Conservation (phyloP, 2,888 invertebrate genomes). For the Tenthredo livida region DNA sequence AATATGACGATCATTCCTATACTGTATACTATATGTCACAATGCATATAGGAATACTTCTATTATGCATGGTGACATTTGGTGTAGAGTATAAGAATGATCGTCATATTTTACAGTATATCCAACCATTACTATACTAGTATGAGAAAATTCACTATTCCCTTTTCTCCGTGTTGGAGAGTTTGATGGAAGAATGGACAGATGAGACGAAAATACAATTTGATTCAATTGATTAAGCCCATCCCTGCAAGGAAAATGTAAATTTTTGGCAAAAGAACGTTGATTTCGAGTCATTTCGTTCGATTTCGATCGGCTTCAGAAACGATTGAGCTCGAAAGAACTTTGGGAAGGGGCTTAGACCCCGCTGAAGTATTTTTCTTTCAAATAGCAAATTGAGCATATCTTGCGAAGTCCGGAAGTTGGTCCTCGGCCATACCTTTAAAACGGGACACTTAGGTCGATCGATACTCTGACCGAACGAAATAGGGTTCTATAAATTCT, state of each 20-base stretch:
- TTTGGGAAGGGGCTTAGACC: too few relatives aligned
- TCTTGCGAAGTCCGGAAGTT: background rate
- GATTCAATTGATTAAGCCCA: background rate
- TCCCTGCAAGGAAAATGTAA: background rate
- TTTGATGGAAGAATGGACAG: background rate
- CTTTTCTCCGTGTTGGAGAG: too few relatives aligned
- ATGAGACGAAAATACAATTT: background rate
- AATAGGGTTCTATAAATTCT: background rate
- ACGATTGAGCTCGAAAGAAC: background rate
- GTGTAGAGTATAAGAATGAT: too few relatives aligned
- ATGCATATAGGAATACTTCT: too few relatives aligned
- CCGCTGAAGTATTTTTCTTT: background rate
- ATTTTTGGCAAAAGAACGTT: background rate
- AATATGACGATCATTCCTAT: too few relatives aligned
- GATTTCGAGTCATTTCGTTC: background rate
- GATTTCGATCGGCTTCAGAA: background rate
- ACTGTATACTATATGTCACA: too few relatives aligned
- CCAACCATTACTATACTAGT: too few relatives aligned
- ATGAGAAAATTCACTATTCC: too few relatives aligned
- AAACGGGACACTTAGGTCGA: conserved; percentile 11
- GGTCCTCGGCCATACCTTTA: background rate
- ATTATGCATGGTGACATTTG: too few relatives aligned
- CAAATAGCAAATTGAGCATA: background rate
- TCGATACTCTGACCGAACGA: conserved; percentile 21
- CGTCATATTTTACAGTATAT: too few relatives aligned